Base-by-base conservation (phyloP, 2,888 invertebrate genomes). In the Heliconius erato region DNA sequence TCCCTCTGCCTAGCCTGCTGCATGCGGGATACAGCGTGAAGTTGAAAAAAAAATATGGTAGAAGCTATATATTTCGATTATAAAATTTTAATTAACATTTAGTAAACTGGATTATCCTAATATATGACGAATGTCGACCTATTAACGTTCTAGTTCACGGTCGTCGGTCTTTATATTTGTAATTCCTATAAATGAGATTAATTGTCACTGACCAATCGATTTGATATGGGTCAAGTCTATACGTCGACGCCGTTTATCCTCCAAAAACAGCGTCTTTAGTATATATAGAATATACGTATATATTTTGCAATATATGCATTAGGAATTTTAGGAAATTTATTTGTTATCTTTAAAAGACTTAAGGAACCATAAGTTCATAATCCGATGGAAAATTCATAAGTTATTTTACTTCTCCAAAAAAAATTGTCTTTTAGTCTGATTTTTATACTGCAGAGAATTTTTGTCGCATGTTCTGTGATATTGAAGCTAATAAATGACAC, bases 151-250 rank as follows among this genome's bases (percentile, higher is more conserved):
- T 44, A 19, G 59, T 54, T 79, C 54, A 79, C 68, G 54, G 71
- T 40, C 67, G 69, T n/a, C 44, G 44, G 23, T 11, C 9, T 1
- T n/a, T 59, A 32, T 63, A 11, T 76, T 67, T 9, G 35, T 63
- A 63, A 35, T 26, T 26, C 63, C 14, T n/a, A 40, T n/a, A 83
- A 59, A 83, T 82, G 83, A 83, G 85, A 85, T 89, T 77, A 87
- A 83, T 76, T 76, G 63, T 76, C 76, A 40, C 9, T 26, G 87
- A 83, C 88, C 80, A 86, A 93, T 92, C 88, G 90, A 93, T 93
- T 91, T 84, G 89, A 74, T 86, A 84, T 87, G 89, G 88, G 81
- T 89, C 86, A 80, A 32, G 76, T 76, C 40, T 76, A 35, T 4
- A 76, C 2, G 16, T 63, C 19, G 63, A 19, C 26, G 40, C 9